Conservation (phyloP, 2,113 vertebrate species). For the Ramphastos sulfuratus region DNA sequence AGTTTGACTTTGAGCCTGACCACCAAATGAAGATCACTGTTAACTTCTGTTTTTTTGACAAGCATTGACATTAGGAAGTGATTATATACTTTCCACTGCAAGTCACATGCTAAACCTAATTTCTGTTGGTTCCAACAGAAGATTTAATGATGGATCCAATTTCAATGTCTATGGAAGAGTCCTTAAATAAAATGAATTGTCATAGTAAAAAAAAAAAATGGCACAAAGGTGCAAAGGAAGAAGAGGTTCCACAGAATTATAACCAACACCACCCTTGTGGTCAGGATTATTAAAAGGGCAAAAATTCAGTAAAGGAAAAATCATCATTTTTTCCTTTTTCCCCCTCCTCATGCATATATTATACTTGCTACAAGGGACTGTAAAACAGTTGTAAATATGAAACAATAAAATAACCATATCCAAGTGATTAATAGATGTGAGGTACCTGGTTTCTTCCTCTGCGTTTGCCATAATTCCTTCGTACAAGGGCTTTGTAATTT, state of each 20-base stretch:
- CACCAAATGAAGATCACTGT: constrained; percentile 5
- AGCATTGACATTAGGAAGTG: background rate
- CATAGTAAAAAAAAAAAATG: background rate
- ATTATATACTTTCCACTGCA: constrained; percentile 27
- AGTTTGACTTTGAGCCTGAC: constrained; percentile 38
- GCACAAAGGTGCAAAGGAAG: background rate
- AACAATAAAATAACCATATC: background rate
- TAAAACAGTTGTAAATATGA: background rate
- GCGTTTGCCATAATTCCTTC: constrained; percentile 93
- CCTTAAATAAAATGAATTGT: background rate
- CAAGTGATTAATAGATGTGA: background rate
- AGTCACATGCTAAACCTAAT: background rate
- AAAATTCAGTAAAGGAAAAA: background rate
- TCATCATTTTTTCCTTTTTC: background rate
- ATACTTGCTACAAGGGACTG: background rate
- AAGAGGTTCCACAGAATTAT: background rate
- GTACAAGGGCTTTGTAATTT: constrained; percentile 95
- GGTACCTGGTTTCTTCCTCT: constrained; percentile 94
- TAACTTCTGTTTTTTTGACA: constrained; percentile 35
- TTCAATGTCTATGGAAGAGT: background rate
- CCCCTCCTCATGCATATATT: background rate
- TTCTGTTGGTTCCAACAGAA: background rate
- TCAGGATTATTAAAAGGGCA: background rate
- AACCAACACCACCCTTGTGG: background rate
- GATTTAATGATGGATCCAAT: background rate